Percentiles rank a stretch among this genome's conserved stretches.
phyloP scores from a whole-genome alignment of 2,888 invertebrate species.

The Cataglyphis livida region DNA sequence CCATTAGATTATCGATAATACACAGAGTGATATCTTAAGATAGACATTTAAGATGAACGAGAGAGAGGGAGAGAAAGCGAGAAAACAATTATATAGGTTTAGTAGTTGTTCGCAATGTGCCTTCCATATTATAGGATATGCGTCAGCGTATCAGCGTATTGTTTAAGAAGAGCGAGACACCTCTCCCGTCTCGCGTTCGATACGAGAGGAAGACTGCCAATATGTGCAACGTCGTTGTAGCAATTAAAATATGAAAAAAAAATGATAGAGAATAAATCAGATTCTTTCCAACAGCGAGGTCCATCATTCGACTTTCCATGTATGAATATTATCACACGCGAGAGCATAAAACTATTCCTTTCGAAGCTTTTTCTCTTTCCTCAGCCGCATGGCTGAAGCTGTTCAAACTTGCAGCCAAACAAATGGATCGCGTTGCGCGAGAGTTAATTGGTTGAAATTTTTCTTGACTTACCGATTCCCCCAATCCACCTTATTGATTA shows the following conservation, averaged over 20 bases:
- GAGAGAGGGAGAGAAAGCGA: conserved; percentile 9
- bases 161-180: conserved; percentile 63
- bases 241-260: conserved; percentile 43
- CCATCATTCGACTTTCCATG: conserved; percentile 20
- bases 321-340: not conserved
- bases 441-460: not conserved
- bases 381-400: not conserved
- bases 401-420: not conserved
- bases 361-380: no score
- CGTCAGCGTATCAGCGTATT: conserved; percentile 50
- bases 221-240: conserved; percentile 65
- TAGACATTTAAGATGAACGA: conserved; percentile 72
- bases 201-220: conserved; percentile 80
- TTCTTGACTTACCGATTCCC: conserved; percentile 94
- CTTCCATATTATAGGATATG: conserved; percentile 67
- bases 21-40: conserved; percentile 81
- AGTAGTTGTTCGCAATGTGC: conserved; percentile 78
- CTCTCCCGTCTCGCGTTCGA: conserved; percentile 65
- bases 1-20: conserved; percentile 67
- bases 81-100: conserved; percentile 61
- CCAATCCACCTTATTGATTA: conserved; percentile 97
- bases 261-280: conserved; percentile 63
- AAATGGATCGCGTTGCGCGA: no score
- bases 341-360: no score
- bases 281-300: conserved; percentile 59